phyloP scores from a whole-genome alignment of 1,140 invertebrate species.

The Caenorhabditis latens region DNA sequence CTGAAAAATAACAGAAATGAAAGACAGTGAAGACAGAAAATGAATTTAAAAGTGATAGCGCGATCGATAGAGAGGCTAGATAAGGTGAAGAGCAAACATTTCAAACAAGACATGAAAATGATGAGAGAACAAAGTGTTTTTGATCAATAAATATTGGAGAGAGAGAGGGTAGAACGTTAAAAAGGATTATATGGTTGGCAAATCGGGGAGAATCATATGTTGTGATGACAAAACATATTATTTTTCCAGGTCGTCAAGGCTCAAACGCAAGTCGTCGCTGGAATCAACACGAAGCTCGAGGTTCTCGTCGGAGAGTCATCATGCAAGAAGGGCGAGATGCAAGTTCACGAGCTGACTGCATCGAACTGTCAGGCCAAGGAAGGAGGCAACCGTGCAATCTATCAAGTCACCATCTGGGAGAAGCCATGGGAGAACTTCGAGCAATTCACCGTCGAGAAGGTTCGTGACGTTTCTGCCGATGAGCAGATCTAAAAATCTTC shows the following conservation, averaged over 20 bases:
- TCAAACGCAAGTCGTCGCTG: conserved; percentile 60
- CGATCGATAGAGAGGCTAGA: not conserved
- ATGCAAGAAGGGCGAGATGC: conserved; percentile 56
- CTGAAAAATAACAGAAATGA: not conserved
- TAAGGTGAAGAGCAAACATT: conserved; percentile 32
- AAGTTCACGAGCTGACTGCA: conserved; percentile 41
- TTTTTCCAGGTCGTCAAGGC: conserved; percentile 60
- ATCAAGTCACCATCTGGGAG: conserved; percentile 63
- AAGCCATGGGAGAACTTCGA: conserved; percentile 67
- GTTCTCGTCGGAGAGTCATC: conserved; percentile 59
- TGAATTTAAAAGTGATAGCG: not conserved
- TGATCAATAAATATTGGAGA: not conserved
- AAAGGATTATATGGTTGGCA: not conserved
- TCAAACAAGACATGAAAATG: not conserved
- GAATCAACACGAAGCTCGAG: conserved; percentile 53
- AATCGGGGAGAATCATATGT: not conserved
- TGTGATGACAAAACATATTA: not conserved
- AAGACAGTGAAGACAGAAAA: not conserved
- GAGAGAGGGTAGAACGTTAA: not conserved
- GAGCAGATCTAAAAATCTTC: conserved; percentile 54
- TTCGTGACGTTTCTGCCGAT: conserved; percentile 45
- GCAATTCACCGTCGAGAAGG: conserved; percentile 62
- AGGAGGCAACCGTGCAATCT: conserved; percentile 43
- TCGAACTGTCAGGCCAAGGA: conserved; percentile 53
- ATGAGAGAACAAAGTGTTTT: conserved; percentile 16